phyloP scores from a whole-genome alignment of 2,113 vertebrate species.

The Pelodiscus sinensis region DNA sequence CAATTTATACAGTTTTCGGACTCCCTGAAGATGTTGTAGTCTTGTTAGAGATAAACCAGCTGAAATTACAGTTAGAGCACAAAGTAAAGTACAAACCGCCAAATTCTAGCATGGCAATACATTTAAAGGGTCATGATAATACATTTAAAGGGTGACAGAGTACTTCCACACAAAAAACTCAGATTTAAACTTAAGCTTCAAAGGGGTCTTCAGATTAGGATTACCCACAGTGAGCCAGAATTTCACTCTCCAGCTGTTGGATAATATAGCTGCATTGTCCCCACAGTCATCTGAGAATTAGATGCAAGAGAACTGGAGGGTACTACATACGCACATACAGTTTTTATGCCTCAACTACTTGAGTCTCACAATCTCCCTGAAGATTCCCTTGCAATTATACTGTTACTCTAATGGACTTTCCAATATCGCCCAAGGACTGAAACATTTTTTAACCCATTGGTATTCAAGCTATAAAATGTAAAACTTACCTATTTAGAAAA shows the following conservation, averaged over 20 bases:
- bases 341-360: too few species aligned
- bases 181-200: neutral
- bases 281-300: neutral
- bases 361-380: neutral
- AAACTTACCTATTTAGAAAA: neutral
- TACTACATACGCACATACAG: neutral
- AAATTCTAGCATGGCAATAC: neutral
- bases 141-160: neutral
- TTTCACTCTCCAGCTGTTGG: neutral
- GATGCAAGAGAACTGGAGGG: neutral
- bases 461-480: neutral
- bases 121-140: neutral
- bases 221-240: neutral
- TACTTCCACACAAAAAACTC: neutral
- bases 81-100: neutral
- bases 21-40: constrained; percentile 7
- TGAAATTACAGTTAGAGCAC: neutral
- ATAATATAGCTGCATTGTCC: neutral
- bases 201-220: neutral
- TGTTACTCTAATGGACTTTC: neutral
- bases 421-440: neutral
- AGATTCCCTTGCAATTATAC: neutral
- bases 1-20: constrained; percentile 11
- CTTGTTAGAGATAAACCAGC: neutral
- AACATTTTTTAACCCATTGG: neutral